These are phyloP conservation scores for Stictocephala bisonia DNA, from an alignment of 2,888 invertebrate genomes.

Conservation along the genomic window DNA sequence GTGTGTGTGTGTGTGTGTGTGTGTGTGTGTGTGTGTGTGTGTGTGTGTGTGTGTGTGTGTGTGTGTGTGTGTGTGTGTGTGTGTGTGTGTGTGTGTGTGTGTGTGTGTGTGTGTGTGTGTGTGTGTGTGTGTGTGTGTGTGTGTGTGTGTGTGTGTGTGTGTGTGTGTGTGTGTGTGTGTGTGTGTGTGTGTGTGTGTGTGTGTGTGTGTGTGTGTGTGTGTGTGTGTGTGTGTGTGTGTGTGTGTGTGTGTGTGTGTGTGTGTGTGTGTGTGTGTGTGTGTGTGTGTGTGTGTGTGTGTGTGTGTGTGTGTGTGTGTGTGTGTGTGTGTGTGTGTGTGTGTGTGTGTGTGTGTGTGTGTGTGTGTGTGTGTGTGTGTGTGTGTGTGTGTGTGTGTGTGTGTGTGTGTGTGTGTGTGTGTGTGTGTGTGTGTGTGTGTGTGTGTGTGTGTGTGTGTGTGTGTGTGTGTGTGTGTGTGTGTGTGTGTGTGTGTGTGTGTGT, in stretches of 20 bases:
- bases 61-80: too few relatives aligned
- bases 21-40: too few relatives aligned
- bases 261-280: conserved; percentile 29
- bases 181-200: conserved; percentile 29
- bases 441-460: conserved; percentile 29
- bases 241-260: conserved; percentile 16
- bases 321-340: conserved; percentile 29
- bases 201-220: conserved; percentile 29
- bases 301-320: conserved; percentile 29
- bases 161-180: conserved; percentile 29
- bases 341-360: conserved; percentile 11
- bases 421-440: conserved; percentile 29
- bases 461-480: conserved; percentile 29
- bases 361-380: conserved; percentile 15
- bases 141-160: conserved; percentile 29
- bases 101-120: too few relatives aligned
- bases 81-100: too few relatives aligned
- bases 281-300: conserved; percentile 29
- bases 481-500: conserved; percentile 29
- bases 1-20: too few relatives aligned
- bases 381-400: conserved; percentile 17
- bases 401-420: conserved; percentile 21
- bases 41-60: too few relatives aligned
- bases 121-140: too few relatives aligned
- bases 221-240: conserved; percentile 29